phyloP scores from a whole-genome alignment of 2,888 invertebrate genomes.

The Criorhina ranunculi region DNA sequence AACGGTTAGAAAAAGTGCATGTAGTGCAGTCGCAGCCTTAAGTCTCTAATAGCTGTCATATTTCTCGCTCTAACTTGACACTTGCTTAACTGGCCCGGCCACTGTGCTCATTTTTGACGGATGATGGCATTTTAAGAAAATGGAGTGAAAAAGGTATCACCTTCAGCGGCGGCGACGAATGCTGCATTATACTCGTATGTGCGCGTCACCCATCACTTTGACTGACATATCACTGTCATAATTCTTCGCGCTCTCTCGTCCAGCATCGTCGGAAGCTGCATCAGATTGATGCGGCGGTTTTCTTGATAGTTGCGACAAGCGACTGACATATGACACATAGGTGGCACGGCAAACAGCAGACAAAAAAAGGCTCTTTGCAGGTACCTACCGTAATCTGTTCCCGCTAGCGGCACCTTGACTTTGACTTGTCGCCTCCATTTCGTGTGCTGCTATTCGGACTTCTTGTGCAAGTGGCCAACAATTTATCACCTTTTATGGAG shows the following conservation, averaged over 20 bases:
- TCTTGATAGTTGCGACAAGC: constrained; percentile 70
- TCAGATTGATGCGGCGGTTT: constrained; percentile 63
- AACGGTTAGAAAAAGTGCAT: constrained; percentile 1
- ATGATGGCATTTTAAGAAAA: constrained; percentile 67
- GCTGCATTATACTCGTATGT: constrained; percentile 58
- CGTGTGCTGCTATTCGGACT: constrained; percentile 37
- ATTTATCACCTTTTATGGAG: constrained; percentile 76
- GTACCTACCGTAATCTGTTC: constrained; percentile 23
- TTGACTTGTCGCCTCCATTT: constrained; percentile 58
- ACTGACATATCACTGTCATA: constrained; percentile 76
- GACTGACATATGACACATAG: constrained; percentile 73
- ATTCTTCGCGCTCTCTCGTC: constrained; percentile 67
- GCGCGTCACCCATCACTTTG: constrained; percentile 65
- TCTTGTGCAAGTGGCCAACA: constrained; percentile 65
- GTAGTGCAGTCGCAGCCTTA: constrained; percentile 33
- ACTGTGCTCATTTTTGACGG: constrained; percentile 47
- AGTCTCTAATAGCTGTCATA: constrained; percentile 73
- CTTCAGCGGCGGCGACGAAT: constrained; percentile 49
- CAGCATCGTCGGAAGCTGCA: constrained; percentile 22
- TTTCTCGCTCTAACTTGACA: constrained; percentile 72
- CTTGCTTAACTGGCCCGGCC: constrained; percentile 49
- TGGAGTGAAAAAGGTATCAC: constrained; percentile 61
- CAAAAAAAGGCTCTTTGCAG: constrained; percentile 28
- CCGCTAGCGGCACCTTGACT: constrained; percentile 67
- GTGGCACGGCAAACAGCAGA: constrained; percentile 24